Evolutionary conservation across 2,113 vertebrate genomes (phyloP).

Genomic region (Upupa epops): DNA sequence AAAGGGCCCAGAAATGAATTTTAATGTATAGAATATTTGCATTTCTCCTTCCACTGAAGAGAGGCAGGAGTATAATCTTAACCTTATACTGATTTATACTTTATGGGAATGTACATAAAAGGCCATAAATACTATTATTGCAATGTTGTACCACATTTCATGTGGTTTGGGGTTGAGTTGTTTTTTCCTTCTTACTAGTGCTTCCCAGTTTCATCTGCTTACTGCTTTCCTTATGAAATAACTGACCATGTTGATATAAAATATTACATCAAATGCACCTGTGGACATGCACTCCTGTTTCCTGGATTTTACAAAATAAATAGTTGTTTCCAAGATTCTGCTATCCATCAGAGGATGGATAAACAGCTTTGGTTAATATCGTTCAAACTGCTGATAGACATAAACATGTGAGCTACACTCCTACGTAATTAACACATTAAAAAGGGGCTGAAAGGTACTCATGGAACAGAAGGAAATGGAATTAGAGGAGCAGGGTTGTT

Average conservation of each 20-base stretch:
- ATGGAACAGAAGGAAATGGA: background rate
- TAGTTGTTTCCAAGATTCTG: background rate
- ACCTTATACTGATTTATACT: slow-evolving; percentile 68
- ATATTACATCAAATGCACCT: slow-evolving; percentile 42
- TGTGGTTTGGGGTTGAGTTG: background rate
- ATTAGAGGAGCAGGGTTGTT: background rate
- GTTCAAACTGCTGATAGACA: slow-evolving; percentile 8
- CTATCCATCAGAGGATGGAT: background rate
- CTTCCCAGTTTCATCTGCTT: slow-evolving; percentile 56
- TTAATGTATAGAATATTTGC: slow-evolving; percentile 56
- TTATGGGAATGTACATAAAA: slow-evolving; percentile 58
- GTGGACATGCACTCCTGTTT: background rate
- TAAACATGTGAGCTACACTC: background rate
- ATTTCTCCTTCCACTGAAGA: slow-evolving; percentile 52
- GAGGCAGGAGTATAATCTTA: slow-evolving; percentile 45
- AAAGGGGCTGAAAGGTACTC: background rate
- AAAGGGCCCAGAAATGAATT: slow-evolving; percentile 49
- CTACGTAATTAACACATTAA: background rate
- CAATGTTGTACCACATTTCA: slow-evolving; percentile 65
- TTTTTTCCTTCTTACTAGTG: slow-evolving; percentile 18
- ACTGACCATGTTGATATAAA: slow-evolving; percentile 20
- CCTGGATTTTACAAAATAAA: slow-evolving; percentile 37
- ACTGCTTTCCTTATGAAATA: slow-evolving; percentile 47
- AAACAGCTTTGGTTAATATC: slow-evolving; percentile 20
- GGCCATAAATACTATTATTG: slow-evolving; percentile 68